Base-by-base conservation (phyloP, 2,797 vertebrate species). In the Picus viridis region DNA sequence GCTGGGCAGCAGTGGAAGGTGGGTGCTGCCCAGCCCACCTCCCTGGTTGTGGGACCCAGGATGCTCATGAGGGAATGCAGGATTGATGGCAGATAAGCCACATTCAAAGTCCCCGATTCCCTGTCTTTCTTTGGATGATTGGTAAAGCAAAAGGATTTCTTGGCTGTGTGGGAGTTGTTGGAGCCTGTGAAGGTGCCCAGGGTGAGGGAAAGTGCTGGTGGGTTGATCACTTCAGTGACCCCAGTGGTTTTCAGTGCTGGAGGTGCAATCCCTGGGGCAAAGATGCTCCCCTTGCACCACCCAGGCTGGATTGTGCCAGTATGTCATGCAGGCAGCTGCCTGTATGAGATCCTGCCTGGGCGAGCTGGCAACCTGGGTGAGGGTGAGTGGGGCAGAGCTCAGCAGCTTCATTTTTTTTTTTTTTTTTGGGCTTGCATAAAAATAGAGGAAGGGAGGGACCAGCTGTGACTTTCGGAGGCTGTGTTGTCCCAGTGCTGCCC, bases 371-470 rank as follows among this genome's bases (percentile, higher is more conserved):
- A 34, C 68, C 0, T 2, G 63, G 72, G 74, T 58, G 12, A 69
- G 61, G 43, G 75, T 1, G 2, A 69, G 27, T 6, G 4, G 56
- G 72, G 79, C 79, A 69, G 80, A 68, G 76, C 79, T 86, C 3
- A 2, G 36, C 41, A 26, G 78, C 17, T 24, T 62, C 68, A 5
- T 45, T 1, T 43, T 26, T 45, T 45, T 79, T 36, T 79, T 36
- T 65, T 82, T 34, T 53, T 45, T 16, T 8, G 41, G 30, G 30
- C 41, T 94, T 88, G 79, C 88, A 70, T 84, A 93, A 95, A 96
- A 95, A 93, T 87, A 95, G 94, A 94, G 94, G 94, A 96, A 96
- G 91, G 92, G 93, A 96, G 92, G 86, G 70, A 88, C 92, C 90
- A 85, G 92, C 92, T 94, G 90, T 2, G 34, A 90, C 91, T 95